Base-by-base conservation (phyloP, 2,888 invertebrate species). In the Clostera curtula region DNA sequence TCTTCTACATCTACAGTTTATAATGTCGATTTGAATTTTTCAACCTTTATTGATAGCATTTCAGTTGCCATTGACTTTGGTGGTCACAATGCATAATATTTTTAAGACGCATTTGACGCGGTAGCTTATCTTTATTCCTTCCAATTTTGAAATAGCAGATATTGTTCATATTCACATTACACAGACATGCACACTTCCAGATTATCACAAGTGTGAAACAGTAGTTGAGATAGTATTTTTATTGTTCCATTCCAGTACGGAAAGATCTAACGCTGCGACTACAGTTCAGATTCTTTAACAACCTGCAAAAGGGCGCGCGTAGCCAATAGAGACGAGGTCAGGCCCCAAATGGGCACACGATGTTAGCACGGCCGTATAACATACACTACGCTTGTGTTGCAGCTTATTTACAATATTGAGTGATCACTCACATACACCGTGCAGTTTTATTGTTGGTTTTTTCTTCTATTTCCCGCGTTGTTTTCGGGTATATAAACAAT, bases 191-290 rank as follows among this genome's bases (percentile, higher is more conserved):
- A 31, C 31, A 33, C 33, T 17, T 27, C 30, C 21, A 27, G 24
- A 22, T 29, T 36, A 43, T 52, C 54, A 59, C 50, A 40, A 40
- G 53, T 57, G 48, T 54, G 49, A 42, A 37, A 43, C 48, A 58
- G 56, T 63, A 67, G 66, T 70, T 68, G 55, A 73, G 61, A 62
- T n/a, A n/a, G n/a, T n/a, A 55, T 66, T 54, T 73, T 49, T 71
- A 58, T 77, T 87, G 75, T 85, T 86, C 85, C 85, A 85, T 88
- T 88, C 79, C 92, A 94, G 94, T 95, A 92, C 93, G 94, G 90
- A 95, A 95, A 94, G 94, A 95, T 88, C 91, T 93, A 90, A 93
- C 93, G 87, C 91, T 93, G 90, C 93, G 93, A 88, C 92, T 94
- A 87, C 92, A 92, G 89, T 95, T 93, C 92, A 90, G 94, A 89